Evolutionary conservation across 2,888 invertebrate species (phyloP), one percentile per base, ranked within the genome.

Genomic region (Neoscelio sp.): DNA sequence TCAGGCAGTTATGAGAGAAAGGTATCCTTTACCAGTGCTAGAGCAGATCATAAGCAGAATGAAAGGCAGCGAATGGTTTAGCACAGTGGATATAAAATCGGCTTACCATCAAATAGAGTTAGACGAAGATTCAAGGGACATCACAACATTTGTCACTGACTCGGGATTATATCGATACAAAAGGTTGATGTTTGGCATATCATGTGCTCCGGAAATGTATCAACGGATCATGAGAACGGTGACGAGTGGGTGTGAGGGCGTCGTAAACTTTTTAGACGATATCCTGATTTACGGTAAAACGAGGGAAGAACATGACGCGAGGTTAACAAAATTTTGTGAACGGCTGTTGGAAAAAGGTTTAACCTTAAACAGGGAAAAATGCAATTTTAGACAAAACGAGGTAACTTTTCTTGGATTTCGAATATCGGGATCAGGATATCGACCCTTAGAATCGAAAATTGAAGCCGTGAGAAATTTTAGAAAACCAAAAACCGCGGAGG

Each of bases 161-260:
- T n/a, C n/a, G n/a, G n/a, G n/a, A n/a, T n/a, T n/a, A n/a, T n/a
- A n/a, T 67, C 75, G 87, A 18, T 91, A 89, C 70, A 91, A 90
- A 79, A 42, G 89, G n/a, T 30, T 90, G 6, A 88, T 88, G 87
- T 90, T 90, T 73, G 89, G 89, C 0, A 87, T 91, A 5, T 83
- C 82, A 1, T 89, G 89, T 50, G 91, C 91, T 2, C 88, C 90
- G 0, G 91, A 91, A 82, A 81, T 89, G 0, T 91, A 90, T 75
- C 89, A 91, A 82, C 17, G 56, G n/a, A 20, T 56, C 2, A 18
- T 56, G 13, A 20, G 23, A 7, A 20, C 13, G 23, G 15, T 58
- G 5, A n/a, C 42, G 15, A 10, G 40, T n/a, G 23, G 82, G 84
- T 84, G 0, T 64, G 17, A 87, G 88, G 54, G 58, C 5, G 26